Evolutionary conservation across 2,113 vertebrate species (phyloP).

Genomic region (Azemiops feae): DNA sequence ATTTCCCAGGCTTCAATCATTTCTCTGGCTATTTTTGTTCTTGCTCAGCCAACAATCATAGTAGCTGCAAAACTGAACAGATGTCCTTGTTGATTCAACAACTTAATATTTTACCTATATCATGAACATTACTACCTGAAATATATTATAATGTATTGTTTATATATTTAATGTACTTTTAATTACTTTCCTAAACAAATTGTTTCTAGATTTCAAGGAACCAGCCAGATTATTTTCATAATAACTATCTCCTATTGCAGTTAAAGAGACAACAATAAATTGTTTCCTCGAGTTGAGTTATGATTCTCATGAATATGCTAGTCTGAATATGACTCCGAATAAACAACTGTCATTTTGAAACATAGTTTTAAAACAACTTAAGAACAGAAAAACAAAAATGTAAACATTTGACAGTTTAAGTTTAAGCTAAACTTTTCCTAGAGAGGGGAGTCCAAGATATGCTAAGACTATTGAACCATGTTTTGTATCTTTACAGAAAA

Average conservation of each 20-base stretch:
- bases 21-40: not conserved
- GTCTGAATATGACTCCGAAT: not conserved
- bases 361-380: not conserved
- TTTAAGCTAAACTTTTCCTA: not conserved
- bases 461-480: not conserved
- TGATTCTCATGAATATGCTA: not conserved
- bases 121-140: not conserved
- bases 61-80: not conserved
- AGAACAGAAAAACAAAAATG: not conserved
- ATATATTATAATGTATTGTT: not conserved
- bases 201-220: not conserved
- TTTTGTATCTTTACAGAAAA: not conserved
- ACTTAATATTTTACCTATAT: not conserved
- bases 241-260: not conserved
- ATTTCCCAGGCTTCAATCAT: not conserved
- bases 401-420: not conserved
- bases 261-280: not conserved
- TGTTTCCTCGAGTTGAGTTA: not conserved
- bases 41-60: not conserved
- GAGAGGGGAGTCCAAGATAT: not conserved
- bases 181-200: not conserved
- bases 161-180: not conserved
- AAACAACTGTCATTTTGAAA: not conserved
- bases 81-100: not conserved
- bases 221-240: not conserved